Base-by-base conservation (phyloP, 2,888 invertebrate species). In the Xanthia togata region DNA sequence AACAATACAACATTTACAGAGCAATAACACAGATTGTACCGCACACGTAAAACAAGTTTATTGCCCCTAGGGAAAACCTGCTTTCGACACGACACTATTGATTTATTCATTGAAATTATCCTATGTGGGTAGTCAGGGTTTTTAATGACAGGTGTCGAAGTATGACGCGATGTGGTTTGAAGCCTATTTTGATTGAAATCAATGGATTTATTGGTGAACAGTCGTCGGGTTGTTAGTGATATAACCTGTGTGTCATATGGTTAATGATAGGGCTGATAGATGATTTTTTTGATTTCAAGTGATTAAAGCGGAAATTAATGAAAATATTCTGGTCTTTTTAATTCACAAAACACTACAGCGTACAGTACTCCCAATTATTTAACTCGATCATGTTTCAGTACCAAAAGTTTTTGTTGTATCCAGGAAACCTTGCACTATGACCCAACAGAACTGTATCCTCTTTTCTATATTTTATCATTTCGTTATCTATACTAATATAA, bases 51-150 rank as follows among this genome's bases (percentile, higher is more conserved):
- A 80, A 72, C 69, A 71, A 89, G 92, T 93, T 90, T 90, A 91
- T 87, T 90, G 91, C 89, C 90, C 90, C 81, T 71, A 80, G 93
- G 93, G 88, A 92, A 93, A 92, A 90, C 92, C 93, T 87, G 91
- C 86, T 85, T 90, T 89, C 85, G 81, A 90, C 90, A 89, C 90
- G 89, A 80, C 89, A 89, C 72, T 93, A 93, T 93, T 90, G 93
- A 93, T 93, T 92, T 90, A 89, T 89, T 87, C 89, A 90, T 90
- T 87, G 86, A 81, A 86, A 82, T 88, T 82, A 86, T 85, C 77
- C 73, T 81, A 82, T 62, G 81, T 80, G 73, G 84, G 81, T 83
- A 78, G 86, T 70, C 64, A 79, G 73, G 55, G 72, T 73, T 83
- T 77, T 74, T 86, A 87, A 87, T 87, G 86, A 82, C 87, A 87